Conservation (phyloP, 2,797 vertebrate genomes). For the Lagodon rhomboides region DNA sequence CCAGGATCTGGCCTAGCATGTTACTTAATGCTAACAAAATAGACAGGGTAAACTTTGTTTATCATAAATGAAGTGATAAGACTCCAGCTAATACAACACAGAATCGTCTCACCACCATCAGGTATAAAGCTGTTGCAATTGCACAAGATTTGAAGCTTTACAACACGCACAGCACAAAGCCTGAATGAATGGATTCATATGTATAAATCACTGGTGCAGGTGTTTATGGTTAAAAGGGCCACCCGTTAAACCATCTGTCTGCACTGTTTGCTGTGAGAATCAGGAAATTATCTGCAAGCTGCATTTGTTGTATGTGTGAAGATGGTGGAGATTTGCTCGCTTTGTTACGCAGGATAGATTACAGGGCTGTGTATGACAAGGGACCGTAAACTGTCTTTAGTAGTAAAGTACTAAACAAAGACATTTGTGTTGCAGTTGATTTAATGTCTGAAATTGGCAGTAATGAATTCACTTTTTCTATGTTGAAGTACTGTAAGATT, state of each 20-base stretch:
- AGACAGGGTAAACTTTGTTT: too few species aligned
- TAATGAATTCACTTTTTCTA: not conserved
- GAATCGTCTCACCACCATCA: not conserved
- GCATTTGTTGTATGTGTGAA: slow-evolving; percentile 35
- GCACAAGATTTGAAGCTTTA: not conserved
- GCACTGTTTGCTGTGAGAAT: not conserved
- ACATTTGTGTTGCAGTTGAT: too few species aligned
- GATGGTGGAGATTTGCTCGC: not conserved
- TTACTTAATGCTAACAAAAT: not conserved
- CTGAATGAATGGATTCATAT: slow-evolving; percentile 3
- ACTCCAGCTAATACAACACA: not conserved
- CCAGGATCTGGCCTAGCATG: not conserved
- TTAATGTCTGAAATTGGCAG: not conserved
- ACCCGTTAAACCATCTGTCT: slow-evolving; percentile 54
- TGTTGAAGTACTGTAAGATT: too few species aligned
- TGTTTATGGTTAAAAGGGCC: slow-evolving; percentile 38
- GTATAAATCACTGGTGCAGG: slow-evolving; percentile 31
- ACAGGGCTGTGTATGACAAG: not conserved
- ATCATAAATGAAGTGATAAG: too few species aligned
- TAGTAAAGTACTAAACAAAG: too few species aligned
- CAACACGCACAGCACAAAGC: slow-evolving; percentile 1
- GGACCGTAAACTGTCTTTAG: not conserved
- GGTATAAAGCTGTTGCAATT: not conserved
- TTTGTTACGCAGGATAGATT: not conserved
- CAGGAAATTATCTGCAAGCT: slow-evolving; percentile 38